Evolutionary conservation across 2,113 vertebrate species (phyloP), one percentile per base, ranked within the genome.

Genomic region (Gadus chalcogrammus): DNA sequence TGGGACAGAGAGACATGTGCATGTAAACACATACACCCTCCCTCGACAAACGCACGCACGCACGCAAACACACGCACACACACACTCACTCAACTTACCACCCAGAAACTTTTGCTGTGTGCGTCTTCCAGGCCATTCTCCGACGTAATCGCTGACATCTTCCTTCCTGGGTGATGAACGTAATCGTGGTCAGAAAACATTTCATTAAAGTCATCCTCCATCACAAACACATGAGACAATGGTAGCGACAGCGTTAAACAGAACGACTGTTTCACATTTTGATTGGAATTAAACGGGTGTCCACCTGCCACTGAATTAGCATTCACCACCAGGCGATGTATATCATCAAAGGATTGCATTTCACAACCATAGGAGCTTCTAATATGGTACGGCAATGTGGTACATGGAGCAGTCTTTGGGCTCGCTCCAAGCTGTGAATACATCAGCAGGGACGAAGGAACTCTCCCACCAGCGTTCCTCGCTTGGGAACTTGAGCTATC

Each of bases 61-160:
- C 38, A 18, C 56, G 31, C 2, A 61, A 35, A 71, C 71, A 68
- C 60, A 70, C 62, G 53, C 12, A 71, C 56, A 24, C 61, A 31
- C 38, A 48, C 1, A 64, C 63, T 68, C 69, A n/a, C 35, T 13
- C 18, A 7, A 84, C 91, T 92, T 87, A 91, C 89, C 92, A 92
- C 91, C 92, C 93, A 92, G 84, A 92, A 92, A 88, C 92, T 93
- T 79, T 77, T 78, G 1, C 77, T 81, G 79, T 82, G 85, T 52
- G 66, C 86, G 63, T 91, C 89, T 65, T 90, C 89, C 0, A 72
- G 61, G 69, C 59, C 73, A 72, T 59, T 85, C 42, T 90, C 85
- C 56, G 85, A 76, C 1, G 80, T 20, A 5, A 72, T 63, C 0
- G 84, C 84, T 20, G 90, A 91, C 92, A 93, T 93, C 65, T 53